Percentiles rank a stretch among this genome's conserved stretches.
These are phyloP conservation scores for Drosophila eugracilis DNA, from an alignment of 1,140 invertebrate species.

Conservation along the genomic window DNA sequence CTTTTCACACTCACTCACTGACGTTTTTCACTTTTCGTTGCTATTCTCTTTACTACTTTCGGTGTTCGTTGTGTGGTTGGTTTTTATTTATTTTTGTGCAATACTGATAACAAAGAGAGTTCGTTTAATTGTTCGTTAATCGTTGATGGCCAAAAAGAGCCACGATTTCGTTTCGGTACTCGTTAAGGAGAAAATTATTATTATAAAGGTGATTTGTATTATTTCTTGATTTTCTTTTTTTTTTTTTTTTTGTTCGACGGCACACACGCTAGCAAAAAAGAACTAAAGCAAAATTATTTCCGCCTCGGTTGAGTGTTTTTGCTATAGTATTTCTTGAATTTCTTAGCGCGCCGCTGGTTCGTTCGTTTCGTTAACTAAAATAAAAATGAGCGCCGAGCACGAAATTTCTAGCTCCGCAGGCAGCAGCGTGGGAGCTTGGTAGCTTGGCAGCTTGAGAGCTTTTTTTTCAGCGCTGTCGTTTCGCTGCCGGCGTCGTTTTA, in stretches of 20 bases:
- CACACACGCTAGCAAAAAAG: slow-evolving; percentile 44
- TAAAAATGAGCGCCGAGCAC: slow-evolving; percentile 63
- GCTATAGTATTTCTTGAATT: slow-evolving; percentile 42
- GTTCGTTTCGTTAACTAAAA: slow-evolving; percentile 81
- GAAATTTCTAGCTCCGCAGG: slow-evolving; percentile 49
- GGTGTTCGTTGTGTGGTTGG: slow-evolving; percentile 14
- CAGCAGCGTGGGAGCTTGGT: slow-evolving; percentile 16
- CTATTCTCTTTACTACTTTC: slow-evolving; percentile 31
- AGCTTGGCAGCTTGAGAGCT: slow-evolving; percentile 52
- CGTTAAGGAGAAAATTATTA: slow-evolving; percentile 35
- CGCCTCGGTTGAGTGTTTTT: slow-evolving; percentile 44
- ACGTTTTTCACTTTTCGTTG: slow-evolving; percentile 23
- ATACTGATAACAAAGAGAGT: slow-evolving; percentile 74
- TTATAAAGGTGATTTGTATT: slow-evolving; percentile 25
- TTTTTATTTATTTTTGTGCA: slow-evolving; percentile 58
- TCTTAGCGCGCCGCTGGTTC: slow-evolving; percentile 69
- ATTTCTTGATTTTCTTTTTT: slow-evolving; percentile 6
- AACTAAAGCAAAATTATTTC: slow-evolving; percentile 51
- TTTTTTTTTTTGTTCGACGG: slow-evolving; percentile 15
- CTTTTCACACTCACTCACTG: slow-evolving; percentile 3
- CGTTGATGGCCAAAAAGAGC: slow-evolving; percentile 61
- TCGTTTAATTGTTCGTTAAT: slow-evolving; percentile 77
- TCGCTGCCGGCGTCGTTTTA: slow-evolving; percentile 48
- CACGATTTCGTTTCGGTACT: slow-evolving; percentile 43
- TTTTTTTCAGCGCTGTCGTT: slow-evolving; percentile 17